Percentiles rank a stretch among this genome's conserved stretches.
These are phyloP conservation scores for Cariama cristata DNA, from an alignment of 2,113 vertebrate species.

Conservation along the genomic window DNA sequence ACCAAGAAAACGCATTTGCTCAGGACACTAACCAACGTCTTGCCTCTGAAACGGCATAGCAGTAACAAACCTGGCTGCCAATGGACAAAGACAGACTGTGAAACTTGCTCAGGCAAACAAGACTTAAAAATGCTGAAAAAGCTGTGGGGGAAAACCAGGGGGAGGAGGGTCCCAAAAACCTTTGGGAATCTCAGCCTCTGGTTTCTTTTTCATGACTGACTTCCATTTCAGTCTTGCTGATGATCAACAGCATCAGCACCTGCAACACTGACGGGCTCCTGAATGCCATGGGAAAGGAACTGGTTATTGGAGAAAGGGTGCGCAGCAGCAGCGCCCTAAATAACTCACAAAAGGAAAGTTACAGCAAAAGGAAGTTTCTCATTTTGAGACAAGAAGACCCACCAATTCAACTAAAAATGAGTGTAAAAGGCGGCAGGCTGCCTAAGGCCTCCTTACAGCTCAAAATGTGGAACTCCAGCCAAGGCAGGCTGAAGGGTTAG, in stretches of 20 bases:
- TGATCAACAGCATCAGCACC: background rate
- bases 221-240: background rate
- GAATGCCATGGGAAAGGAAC: rapidly evolving
- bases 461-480: background rate
- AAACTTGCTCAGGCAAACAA: background rate
- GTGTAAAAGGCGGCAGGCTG: background rate
- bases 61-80: background rate
- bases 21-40: background rate
- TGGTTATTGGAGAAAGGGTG: background rate
- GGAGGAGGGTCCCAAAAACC: background rate
- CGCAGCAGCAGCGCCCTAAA: background rate
- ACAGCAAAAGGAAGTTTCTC: background rate
- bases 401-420: background rate
- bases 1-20: background rate
- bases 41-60: background rate
- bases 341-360: background rate
- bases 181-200: background rate
- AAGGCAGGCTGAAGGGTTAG: background rate
- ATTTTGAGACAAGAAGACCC: background rate
- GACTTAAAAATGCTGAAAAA: background rate
- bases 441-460: background rate
- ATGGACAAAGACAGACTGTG: background rate
- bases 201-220: background rate
- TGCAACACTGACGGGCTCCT: background rate
- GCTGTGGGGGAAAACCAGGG: background rate